Conservation (phyloP, 2,113 vertebrate genomes). For the Agapornis roseicollis region DNA sequence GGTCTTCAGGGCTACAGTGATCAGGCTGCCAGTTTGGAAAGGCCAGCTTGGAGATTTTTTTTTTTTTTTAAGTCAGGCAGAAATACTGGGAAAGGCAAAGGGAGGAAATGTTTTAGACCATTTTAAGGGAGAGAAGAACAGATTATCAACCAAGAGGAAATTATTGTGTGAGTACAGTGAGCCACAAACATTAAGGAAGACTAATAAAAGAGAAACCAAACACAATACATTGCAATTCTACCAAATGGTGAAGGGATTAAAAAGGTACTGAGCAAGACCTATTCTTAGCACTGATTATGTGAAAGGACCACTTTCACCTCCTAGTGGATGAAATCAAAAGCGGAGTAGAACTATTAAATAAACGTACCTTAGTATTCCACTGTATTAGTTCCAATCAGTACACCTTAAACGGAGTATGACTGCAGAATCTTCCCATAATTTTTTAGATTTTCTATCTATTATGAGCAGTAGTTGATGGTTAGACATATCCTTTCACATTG, state of each 20-base stretch:
- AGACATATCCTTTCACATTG: not conserved
- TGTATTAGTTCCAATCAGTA: not conserved
- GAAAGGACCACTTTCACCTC: not conserved
- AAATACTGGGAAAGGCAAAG: not conserved
- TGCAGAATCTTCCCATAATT: not conserved
- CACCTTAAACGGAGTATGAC: not conserved
- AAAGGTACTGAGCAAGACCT: not conserved
- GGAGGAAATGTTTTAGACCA: not conserved
- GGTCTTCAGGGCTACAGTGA: not conserved
- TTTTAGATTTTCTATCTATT: not conserved
- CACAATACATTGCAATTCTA: not conserved
- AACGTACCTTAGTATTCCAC: not conserved
- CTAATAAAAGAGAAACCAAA: not conserved
- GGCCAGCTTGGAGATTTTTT: not conserved
- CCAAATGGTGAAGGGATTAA: not conserved
- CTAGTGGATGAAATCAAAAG: not conserved
- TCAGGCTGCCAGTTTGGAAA: not conserved
- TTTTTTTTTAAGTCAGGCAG: not conserved
- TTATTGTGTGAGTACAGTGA: not conserved
- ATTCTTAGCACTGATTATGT: not conserved
- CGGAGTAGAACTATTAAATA: not conserved
- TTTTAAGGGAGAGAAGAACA: not conserved
- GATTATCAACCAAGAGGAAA: not conserved
- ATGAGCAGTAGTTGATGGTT: not conserved
- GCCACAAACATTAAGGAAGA: not conserved